Evolutionary conservation across 1,140 invertebrate species (phyloP), one percentile per base, ranked within the genome.

Genomic region (Phthorimaea operculella): DNA sequence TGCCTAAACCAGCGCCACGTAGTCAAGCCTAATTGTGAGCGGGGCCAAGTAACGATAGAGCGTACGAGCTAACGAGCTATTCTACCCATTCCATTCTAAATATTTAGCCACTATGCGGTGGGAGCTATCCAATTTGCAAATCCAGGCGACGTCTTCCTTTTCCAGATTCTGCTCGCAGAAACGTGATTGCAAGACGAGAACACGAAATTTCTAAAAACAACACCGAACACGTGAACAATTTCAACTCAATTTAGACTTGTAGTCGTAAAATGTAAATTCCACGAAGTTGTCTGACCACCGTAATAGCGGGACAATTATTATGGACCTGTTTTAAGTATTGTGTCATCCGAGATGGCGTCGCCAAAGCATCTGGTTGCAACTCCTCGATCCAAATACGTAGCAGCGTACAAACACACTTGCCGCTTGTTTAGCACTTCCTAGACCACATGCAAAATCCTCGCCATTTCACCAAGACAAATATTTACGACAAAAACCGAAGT

Each of bases 251-350:
- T 28, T 28, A 28, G 21, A 28, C 21, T 28, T 28, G 21, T 28
- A 28, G 36, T 9, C 36, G 10, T 39, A 47, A 17, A 47, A 16
- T 16, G 11, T 63, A 33, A 57, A 58, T 63, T 76, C 70, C 70
- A 47, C 33, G 71, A 71, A 72, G 57, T 55, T 58, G 59, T 55
- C 54, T 53, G 72, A 75, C 72, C 72, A 71, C 70, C 74, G 33
- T 58, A 62, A 59, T 53, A 28, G 52, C 53, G 39, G 44, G 33
- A 60, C 64, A 70, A 70, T 70, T 73, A 69, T 59, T 73, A 69
- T 59, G 63, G 70, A 42, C 45, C 59, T 48, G 21, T 28, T 50
- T 21, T 5, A 50, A 11, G 66, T 63, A 71, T 70, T 68, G 63
- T 61, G 72, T 65, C 64, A 77, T 70, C 61, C 59, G 72, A 77